Evolutionary conservation across 2,888 invertebrate species (phyloP).

Genomic region (Malthinus flaveolus): DNA sequence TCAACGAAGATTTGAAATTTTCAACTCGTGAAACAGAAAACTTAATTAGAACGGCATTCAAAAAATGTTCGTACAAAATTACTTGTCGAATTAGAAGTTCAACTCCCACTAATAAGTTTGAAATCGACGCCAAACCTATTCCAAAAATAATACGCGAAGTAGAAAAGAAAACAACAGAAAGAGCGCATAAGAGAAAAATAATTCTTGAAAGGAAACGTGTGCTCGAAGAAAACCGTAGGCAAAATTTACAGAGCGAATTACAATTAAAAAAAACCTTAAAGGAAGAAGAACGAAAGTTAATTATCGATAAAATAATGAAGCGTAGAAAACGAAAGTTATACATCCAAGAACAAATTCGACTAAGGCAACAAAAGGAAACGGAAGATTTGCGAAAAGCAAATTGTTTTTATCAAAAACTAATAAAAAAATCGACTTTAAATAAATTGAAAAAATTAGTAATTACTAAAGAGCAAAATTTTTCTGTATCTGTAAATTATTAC

Average conservation of each 20-base stretch:
- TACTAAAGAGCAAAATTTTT: constrained; percentile 48
- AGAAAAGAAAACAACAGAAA: constrained; percentile 71
- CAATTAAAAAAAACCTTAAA: constrained; percentile 62
- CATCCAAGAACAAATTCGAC: constrained; percentile 63
- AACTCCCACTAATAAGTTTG: constrained; percentile 51
- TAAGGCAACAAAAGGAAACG: constrained; percentile 54
- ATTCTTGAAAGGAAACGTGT: constrained; percentile 58
- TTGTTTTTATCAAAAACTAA: constrained; percentile 50
- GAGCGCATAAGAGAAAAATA: constrained; percentile 56
- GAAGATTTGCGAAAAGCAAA: constrained; percentile 54
- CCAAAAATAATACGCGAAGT: constrained; percentile 73
- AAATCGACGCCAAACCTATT: constrained; percentile 60
- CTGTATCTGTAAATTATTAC: constrained; percentile 40
- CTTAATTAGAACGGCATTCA: constrained; percentile 58
- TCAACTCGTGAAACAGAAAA: constrained; percentile 62
- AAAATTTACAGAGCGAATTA: constrained; percentile 64
- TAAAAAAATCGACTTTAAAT: constrained; percentile 49
- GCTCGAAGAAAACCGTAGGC: constrained; percentile 58
- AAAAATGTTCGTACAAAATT: constrained; percentile 45
- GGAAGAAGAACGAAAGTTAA: constrained; percentile 63
- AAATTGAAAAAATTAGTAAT: constrained; percentile 49
- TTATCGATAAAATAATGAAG: constrained; percentile 64
- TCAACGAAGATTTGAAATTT: constrained; percentile 66
- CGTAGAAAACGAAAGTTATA: constrained; percentile 61
- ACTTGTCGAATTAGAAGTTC: constrained; percentile 58